phyloP scores from a whole-genome alignment of 2,888 invertebrate species.

The Papilio demoleus region DNA sequence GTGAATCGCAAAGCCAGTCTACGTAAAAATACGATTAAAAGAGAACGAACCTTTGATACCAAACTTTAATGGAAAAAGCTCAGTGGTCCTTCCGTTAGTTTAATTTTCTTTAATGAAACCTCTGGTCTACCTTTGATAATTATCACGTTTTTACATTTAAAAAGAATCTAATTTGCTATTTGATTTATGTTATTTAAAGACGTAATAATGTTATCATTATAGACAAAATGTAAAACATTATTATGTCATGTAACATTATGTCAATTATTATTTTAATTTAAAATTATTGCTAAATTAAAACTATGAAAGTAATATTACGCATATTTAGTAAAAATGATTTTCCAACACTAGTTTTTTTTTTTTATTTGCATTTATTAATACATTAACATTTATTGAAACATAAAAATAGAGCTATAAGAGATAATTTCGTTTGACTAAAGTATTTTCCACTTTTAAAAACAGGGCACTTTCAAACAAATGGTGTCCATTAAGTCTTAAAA shows the following conservation, averaged over 20 bases:
- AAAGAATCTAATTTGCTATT: background rate
- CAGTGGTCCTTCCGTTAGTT: constrained; percentile 21
- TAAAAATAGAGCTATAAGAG: background rate
- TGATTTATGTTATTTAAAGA: background rate
- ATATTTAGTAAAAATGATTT: too few relatives aligned
- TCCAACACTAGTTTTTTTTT: too few relatives aligned
- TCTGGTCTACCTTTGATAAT: constrained; percentile 5
- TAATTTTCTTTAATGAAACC: constrained; percentile 22
- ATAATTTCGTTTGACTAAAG: constrained; percentile 2
- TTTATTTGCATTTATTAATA: background rate
- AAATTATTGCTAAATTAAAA: too few relatives aligned
- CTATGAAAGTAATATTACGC: too few relatives aligned
- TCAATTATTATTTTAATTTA: too few relatives aligned
- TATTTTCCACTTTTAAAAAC: background rate
- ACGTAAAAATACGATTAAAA: constrained; percentile 11
- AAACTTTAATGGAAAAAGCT: constrained; percentile 18
- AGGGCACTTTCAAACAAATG: constrained; percentile 21
- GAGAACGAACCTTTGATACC: constrained; percentile 24
- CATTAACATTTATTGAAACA: background rate
- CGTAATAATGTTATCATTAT: too few relatives aligned
- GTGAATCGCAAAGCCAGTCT: constrained; percentile 11
- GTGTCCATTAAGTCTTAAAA: constrained; percentile 25
- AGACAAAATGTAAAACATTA: too few relatives aligned
- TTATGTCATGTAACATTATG: too few relatives aligned
- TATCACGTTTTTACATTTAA: background rate